phyloP scores from a whole-genome alignment of 2,888 invertebrate genomes.

The Xylophagus ater region DNA sequence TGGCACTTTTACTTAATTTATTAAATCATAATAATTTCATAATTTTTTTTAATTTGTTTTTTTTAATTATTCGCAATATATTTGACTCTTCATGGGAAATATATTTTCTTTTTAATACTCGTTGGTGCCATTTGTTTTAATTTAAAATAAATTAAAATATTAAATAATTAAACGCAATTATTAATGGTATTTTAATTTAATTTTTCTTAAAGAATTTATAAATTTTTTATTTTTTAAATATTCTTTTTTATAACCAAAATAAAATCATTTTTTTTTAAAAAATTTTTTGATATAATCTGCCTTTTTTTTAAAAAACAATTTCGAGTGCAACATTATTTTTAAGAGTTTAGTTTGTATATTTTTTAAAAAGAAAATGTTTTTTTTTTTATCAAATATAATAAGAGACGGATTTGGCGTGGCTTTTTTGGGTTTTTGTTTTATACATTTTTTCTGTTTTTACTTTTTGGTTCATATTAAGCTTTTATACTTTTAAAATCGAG shows the following conservation, averaged over 20 bases:
- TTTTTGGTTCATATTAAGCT: constrained; percentile 16
- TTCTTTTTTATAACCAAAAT: constrained; percentile 2
- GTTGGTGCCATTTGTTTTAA: constrained; percentile 13
- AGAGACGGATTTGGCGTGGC: constrained; percentile 13
- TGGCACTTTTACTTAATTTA: constrained; percentile 17
- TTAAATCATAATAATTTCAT: constrained; percentile 6
- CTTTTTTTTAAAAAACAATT: constrained; percentile 13
- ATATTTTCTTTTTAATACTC: no score
- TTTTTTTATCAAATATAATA: constrained; percentile 18
- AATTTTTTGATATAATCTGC: no score
- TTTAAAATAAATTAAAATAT: background rate
- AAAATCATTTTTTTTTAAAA: constrained; percentile 4
- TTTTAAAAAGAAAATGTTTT: constrained; percentile 23
- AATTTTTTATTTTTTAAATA: constrained; percentile 5
- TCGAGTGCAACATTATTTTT: constrained; percentile 21
- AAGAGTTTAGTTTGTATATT: constrained; percentile 16
- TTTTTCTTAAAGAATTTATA: background rate
- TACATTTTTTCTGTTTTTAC: constrained; percentile 9
- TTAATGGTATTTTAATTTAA: background rate
- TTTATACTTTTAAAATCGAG: no score
- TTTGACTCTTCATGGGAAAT: background rate
- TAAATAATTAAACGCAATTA: background rate
- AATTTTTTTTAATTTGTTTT: constrained; percentile 4
- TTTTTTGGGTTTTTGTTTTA: constrained; percentile 9
- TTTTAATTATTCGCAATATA: constrained; percentile 2